Evolutionary conservation across 2,113 vertebrate genomes (phyloP).

Genomic region (Centropristis striata): DNA sequence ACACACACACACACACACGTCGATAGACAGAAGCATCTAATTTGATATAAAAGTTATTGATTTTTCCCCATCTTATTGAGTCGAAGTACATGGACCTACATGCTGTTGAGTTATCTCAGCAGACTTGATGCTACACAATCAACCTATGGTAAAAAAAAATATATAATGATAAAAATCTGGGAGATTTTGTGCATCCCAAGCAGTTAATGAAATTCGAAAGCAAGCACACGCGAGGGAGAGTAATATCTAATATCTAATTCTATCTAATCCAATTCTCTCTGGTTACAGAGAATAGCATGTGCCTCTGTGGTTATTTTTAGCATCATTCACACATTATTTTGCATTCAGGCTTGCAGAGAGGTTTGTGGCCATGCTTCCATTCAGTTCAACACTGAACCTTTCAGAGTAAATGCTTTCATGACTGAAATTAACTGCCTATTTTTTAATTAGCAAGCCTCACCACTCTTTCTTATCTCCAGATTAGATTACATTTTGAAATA

Average conservation of each 20-base stretch:
- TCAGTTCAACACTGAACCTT: constrained; percentile 50
- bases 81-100: not conserved
- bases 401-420: constrained; percentile 30
- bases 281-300: constrained; percentile 38
- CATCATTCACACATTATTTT: constrained; percentile 46
- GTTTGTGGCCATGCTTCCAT: constrained; percentile 15
- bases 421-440: constrained; percentile 37
- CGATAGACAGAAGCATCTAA: not conserved
- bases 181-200: constrained; percentile 13
- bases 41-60: not conserved
- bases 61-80: not conserved
- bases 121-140: not conserved
- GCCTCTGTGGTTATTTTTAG: constrained; percentile 63
- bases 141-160: not conserved
- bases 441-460: constrained; percentile 57
- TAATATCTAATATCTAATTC: constrained; percentile 49
- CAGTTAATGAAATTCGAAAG: constrained; percentile 51
- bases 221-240: constrained; percentile 23
- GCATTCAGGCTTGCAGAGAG: constrained; percentile 26
- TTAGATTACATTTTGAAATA: constrained; percentile 35
- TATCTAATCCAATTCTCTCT: constrained; percentile 54
- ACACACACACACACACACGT: not conserved
- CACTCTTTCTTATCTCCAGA: not conserved
- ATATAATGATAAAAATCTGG: constrained; percentile 16
- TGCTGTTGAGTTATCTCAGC: not conserved